Percentiles rank a stretch among this genome's conserved stretches.
Evolutionary conservation across 2,113 vertebrate species (phyloP).

Genomic region (Hoplias malabaricus): DNA sequence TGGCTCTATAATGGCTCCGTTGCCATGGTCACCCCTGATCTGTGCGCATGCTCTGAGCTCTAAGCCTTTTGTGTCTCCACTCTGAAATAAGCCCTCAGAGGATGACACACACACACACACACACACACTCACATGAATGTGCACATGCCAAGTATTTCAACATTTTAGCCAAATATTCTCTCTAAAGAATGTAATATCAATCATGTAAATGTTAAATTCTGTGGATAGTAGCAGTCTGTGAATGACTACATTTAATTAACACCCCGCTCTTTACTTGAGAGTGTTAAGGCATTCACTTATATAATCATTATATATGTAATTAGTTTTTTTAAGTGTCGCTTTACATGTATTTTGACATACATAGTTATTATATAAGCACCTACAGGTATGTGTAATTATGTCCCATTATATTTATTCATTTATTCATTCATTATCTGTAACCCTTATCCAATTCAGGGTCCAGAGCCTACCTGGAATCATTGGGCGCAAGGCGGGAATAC

Average conservation of each 20-base stretch:
- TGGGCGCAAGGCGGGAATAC: no score
- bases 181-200: neutral
- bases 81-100: constrained; percentile 35
- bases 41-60: constrained; percentile 24
- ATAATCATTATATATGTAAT: no score
- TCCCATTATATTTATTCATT: no score
- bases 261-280: neutral
- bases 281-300: neutral
- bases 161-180: neutral
- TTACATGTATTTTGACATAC: no score
- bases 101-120: neutral
- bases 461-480: no score
- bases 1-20: constrained; percentile 39
- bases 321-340: no score
- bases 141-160: neutral
- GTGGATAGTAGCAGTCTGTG: neutral
- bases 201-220: neutral
- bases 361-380: no score
- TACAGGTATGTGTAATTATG: no score
- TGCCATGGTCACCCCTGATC: constrained; percentile 43
- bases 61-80: constrained; percentile 29
- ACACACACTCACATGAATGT: neutral
- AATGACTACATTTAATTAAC: neutral
- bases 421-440: no score
- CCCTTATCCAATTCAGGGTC: no score